Evolutionary conservation across 2,797 vertebrate species (phyloP).

Genomic region (Vipera ursinii): DNA sequence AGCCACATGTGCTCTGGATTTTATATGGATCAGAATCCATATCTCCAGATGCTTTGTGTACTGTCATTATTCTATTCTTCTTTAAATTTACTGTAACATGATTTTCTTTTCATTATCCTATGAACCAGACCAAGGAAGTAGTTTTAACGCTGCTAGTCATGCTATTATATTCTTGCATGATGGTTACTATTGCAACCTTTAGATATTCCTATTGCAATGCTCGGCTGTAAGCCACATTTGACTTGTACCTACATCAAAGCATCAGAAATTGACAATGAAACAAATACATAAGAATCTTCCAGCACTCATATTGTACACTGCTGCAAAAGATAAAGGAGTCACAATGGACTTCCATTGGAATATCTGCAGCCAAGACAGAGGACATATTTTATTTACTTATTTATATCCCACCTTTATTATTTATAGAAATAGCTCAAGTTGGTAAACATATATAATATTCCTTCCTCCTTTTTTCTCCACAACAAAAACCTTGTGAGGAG

Average conservation of each 20-base stretch:
- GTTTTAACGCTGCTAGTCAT: neutral
- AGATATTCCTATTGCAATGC: neutral
- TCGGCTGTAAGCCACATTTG: neutral
- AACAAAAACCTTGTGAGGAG: neutral
- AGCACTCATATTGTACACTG: neutral
- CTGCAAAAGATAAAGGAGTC: neutral
- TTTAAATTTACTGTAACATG: neutral
- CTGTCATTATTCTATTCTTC: neutral
- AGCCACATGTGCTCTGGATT: conserved; percentile 3
- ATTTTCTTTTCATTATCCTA: neutral
- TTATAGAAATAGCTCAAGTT: neutral
- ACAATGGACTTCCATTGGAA: neutral
- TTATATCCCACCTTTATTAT: neutral
- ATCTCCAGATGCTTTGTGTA: neutral
- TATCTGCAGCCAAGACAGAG: neutral
- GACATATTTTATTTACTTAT: neutral
- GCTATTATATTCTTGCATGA: neutral
- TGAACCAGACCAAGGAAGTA: neutral
- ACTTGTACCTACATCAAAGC: neutral
- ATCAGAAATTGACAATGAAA: neutral
- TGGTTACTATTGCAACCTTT: neutral
- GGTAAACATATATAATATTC: neutral
- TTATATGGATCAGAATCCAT: neutral
- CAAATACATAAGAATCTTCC: neutral
- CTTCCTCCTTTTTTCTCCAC: neutral